Conservation (phyloP, 2,113 vertebrate species). For the Dasypus novemcinctus region DNA sequence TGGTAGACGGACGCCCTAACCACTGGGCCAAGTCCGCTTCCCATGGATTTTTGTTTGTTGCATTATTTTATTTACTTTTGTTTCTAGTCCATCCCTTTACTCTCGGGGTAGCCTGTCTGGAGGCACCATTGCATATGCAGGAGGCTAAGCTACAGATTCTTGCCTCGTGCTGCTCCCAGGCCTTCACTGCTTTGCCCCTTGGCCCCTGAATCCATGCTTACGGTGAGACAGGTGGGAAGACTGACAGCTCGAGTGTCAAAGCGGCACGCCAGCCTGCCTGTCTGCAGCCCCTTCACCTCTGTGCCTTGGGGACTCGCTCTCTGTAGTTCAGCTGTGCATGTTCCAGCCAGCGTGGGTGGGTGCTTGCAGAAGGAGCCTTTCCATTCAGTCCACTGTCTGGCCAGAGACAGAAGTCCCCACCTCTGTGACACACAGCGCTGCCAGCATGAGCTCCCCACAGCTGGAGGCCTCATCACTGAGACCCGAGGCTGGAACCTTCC, state of each 20-base stretch:
- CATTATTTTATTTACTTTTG: no score
- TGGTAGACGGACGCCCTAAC: no score
- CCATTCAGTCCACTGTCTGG: no score
- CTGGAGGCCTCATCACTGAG: accelerated
- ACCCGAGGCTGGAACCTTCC: accelerated
- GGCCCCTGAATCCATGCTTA: accelerated
- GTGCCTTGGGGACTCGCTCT: not conserved
- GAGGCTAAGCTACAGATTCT: not conserved
- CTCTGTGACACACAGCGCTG: not conserved
- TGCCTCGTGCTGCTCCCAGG: not conserved
- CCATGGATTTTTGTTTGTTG: no score
- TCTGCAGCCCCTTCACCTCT: not conserved
- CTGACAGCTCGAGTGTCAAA: accelerated
- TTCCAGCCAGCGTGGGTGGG: no score
- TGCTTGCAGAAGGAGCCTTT: not conserved
- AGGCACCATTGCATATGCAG: not conserved
- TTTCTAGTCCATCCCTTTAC: not conserved
- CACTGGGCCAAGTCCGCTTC: no score
- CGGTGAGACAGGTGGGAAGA: accelerated
- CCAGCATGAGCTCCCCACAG: accelerated
- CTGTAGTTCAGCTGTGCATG: not conserved
- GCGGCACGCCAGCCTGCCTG: not conserved
- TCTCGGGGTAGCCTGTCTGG: accelerated
- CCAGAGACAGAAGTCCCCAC: not conserved
- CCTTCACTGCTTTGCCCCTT: accelerated